These are phyloP conservation scores for Biston betularia DNA, from an alignment of 2,888 invertebrate genomes.

Conservation along the genomic window DNA sequence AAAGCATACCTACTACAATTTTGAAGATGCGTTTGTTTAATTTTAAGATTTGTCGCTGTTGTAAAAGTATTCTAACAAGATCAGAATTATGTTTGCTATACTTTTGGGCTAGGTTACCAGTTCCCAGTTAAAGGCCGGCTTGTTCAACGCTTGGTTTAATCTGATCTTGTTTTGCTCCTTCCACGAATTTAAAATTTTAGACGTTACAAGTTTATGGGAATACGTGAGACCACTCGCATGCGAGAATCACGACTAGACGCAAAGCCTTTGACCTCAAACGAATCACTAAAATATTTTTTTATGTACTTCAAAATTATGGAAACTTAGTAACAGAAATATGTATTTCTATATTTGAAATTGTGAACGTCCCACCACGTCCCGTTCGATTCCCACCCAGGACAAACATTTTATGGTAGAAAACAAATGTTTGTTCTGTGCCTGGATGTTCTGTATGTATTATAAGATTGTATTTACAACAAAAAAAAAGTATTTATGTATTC, in stretches of 20 bases:
- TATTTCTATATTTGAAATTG: no score
- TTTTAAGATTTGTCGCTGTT: background rate
- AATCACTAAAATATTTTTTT: slow-evolving; percentile 32
- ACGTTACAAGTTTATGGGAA: slow-evolving; percentile 50
- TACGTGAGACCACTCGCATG: slow-evolving; percentile 50
- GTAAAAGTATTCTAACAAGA: background rate
- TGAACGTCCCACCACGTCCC: no score
- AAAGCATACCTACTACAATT: no score
- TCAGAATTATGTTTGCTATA: background rate
- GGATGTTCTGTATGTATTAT: no score
- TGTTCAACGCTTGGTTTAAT: slow-evolving; percentile 40
- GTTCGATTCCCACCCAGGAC: no score
- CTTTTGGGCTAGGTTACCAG: slow-evolving; percentile 17
- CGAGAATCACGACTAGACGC: slow-evolving; percentile 19
- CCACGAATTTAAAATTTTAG: slow-evolving; percentile 53
- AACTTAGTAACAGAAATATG: background rate
- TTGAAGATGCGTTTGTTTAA: no score
- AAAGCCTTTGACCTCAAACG: slow-evolving; percentile 21
- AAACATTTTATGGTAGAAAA: no score
- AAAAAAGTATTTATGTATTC: no score
- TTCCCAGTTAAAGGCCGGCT: slow-evolving; percentile 28
- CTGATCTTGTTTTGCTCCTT: slow-evolving; percentile 57
- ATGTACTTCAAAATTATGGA: slow-evolving; percentile 2
- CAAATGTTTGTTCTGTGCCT: no score
- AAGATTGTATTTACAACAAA: no score